A percentile compares a stretch with the other conserved stretches of the same genome.
Conservation (phyloP, 2,888 invertebrate species). For the Salticus scenicus region DNA sequence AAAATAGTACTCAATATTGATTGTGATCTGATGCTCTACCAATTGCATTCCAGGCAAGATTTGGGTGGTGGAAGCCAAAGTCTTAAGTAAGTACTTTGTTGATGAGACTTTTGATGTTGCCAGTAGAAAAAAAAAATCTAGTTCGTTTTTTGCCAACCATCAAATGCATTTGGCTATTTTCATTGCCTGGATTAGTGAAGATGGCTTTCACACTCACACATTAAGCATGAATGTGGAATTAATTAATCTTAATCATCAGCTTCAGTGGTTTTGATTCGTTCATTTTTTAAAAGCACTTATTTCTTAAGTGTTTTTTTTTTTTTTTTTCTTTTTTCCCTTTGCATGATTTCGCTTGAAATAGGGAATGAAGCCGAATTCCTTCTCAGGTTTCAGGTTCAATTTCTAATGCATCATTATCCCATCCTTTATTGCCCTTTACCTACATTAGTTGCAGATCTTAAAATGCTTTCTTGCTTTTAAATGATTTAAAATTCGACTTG, state of each 20-base stretch:
- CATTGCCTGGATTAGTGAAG: background rate
- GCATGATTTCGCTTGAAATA: background rate
- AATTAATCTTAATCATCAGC: background rate
- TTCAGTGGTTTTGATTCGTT: background rate
- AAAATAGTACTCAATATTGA: too few relatives aligned
- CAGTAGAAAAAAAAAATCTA: slow-evolving; percentile 48
- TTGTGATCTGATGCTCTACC: too few relatives aligned
- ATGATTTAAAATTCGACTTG: too few relatives aligned
- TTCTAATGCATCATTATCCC: too few relatives aligned
- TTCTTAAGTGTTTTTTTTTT: too few relatives aligned
- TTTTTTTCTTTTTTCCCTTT: too few relatives aligned
- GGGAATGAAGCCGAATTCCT: background rate
- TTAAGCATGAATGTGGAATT: slow-evolving; percentile 58
- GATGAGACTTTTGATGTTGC: slow-evolving; percentile 44
- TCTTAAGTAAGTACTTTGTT: slow-evolving; percentile 63
- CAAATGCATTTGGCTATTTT: slow-evolving; percentile 32
- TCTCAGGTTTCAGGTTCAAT: too few relatives aligned
- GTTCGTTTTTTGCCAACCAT: slow-evolving; percentile 25
- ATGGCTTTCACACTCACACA: slow-evolving; percentile 35
- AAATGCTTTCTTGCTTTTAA: too few relatives aligned
- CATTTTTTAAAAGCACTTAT: too few relatives aligned
- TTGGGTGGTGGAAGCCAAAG: slow-evolving; percentile 70
- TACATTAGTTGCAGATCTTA: too few relatives aligned
- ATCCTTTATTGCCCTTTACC: too few relatives aligned
- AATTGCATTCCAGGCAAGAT: slow-evolving; percentile 68